phyloP scores from a whole-genome alignment of 1,140 invertebrate species.

The Hydropsyche tenuis region DNA sequence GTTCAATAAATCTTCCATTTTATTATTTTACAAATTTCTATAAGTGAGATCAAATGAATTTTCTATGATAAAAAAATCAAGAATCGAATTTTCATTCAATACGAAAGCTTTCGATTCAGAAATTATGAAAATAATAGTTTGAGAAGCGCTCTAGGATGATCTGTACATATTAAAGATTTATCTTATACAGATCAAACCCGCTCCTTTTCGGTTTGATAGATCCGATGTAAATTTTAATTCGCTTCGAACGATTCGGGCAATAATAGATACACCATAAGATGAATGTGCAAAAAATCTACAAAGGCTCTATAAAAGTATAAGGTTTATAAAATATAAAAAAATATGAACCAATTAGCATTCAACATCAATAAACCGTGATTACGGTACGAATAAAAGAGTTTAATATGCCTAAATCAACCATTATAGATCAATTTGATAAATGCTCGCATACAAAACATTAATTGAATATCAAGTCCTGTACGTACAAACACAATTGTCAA shows the following conservation, averaged over 20 bases:
- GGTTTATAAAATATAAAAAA: background rate
- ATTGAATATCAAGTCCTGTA: background rate
- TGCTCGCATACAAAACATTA: background rate
- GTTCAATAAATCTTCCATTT: background rate
- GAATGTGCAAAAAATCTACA: background rate
- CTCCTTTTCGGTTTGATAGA: constrained; percentile 22
- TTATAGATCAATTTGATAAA: background rate
- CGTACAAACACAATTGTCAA: background rate
- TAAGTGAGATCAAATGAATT: no score
- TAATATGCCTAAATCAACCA: constrained; percentile 10
- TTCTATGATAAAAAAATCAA: no score
- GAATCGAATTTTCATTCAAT: background rate
- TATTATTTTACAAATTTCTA: no score
- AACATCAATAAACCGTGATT: constrained; percentile 12
- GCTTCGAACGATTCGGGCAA: constrained; percentile 1
- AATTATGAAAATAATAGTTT: background rate
- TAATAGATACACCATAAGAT: constrained; percentile 1
- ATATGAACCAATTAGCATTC: constrained; percentile 8
- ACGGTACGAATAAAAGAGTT: background rate
- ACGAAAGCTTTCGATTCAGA: background rate
- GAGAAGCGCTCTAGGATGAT: background rate
- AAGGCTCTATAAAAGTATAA: background rate
- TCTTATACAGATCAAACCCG: background rate
- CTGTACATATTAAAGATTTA: background rate
- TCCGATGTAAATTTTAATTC: constrained; percentile 21